phyloP scores from a whole-genome alignment of 2,113 vertebrate genomes.

The Larimichthys crocea region DNA sequence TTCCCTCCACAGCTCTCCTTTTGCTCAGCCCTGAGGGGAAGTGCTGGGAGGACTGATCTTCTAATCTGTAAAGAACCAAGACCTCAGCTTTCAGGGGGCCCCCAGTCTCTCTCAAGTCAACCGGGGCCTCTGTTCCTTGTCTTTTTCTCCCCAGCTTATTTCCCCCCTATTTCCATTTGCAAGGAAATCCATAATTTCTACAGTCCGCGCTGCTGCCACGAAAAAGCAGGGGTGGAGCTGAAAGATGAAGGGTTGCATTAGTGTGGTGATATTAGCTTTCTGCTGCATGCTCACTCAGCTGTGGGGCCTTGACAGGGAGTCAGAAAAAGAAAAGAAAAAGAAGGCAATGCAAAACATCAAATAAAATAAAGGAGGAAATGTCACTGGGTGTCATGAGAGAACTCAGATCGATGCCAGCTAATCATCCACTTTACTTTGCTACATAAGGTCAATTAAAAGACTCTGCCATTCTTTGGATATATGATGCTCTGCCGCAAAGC shows the following conservation, averaged over 20 bases:
- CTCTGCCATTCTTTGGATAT: conserved; percentile 15
- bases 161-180: conserved; percentile 61
- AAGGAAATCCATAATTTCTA: conserved; percentile 69
- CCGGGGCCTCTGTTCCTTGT: conserved; percentile 44
- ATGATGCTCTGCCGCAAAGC: conserved; percentile 17
- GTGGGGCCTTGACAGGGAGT: conserved; percentile 17
- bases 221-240: conserved; percentile 28
- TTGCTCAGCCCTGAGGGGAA: conserved; percentile 68
- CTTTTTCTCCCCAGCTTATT: conserved; percentile 46
- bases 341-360: conserved; percentile 37
- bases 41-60: conserved; percentile 76
- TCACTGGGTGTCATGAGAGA: conserved; percentile 48
- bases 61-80: conserved; percentile 82
- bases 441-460: conserved; percentile 72
- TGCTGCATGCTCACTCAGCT: conserved; percentile 46
- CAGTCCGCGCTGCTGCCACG: conserved; percentile 26
- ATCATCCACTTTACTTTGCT: conserved; percentile 75
- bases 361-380: conserved; percentile 62
- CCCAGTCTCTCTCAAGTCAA: conserved; percentile 53
- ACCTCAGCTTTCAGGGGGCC: conserved; percentile 66
- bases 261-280: conserved; percentile 48
- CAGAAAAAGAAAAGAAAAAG: not conserved
- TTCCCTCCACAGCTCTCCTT: conserved; percentile 64
- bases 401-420: conserved; percentile 71
- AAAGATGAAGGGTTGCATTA: conserved; percentile 72